phyloP scores from a whole-genome alignment of 1,140 invertebrate genomes.

The Antheraea pernyi region DNA sequence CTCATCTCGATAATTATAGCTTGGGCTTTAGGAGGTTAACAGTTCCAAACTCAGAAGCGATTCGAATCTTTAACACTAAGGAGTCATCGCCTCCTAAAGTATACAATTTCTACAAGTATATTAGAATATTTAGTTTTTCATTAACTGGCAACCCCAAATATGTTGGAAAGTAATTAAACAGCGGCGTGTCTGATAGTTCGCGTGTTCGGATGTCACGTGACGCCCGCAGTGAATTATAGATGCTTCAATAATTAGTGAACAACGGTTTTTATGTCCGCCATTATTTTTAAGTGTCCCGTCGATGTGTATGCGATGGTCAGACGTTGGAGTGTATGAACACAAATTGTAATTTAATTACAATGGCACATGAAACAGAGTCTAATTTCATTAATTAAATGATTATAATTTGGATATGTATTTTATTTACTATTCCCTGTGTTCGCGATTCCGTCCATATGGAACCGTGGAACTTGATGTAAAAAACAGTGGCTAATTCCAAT shows the following conservation, averaged over 20 bases:
- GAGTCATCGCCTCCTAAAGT: no score
- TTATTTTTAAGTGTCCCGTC: conserved; percentile 20
- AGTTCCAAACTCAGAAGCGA: no score
- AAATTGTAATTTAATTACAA: conserved; percentile 14
- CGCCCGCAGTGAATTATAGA: conserved; percentile 48
- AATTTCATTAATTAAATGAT: neutral
- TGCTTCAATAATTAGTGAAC: conserved; percentile 30
- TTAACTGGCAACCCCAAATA: conserved; percentile 2
- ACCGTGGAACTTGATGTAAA: no score
- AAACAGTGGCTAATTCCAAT: no score
- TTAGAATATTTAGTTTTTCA: neutral
- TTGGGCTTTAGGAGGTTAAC: no score
- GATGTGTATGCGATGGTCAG: conserved; percentile 8
- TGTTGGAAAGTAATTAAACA: conserved; percentile 47
- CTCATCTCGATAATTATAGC: no score
- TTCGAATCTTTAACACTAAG: no score
- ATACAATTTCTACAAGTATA: no score
- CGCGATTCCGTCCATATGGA: no score
- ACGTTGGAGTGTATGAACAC: neutral
- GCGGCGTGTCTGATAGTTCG: conserved; percentile 37
- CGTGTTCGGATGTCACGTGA: conserved; percentile 41
- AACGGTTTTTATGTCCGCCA: conserved; percentile 40
- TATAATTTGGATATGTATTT: neutral
- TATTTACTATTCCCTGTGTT: no score
- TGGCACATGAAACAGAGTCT: neutral